phyloP scores from a whole-genome alignment of 1,140 invertebrate genomes.

The Drosophila subobscura region DNA sequence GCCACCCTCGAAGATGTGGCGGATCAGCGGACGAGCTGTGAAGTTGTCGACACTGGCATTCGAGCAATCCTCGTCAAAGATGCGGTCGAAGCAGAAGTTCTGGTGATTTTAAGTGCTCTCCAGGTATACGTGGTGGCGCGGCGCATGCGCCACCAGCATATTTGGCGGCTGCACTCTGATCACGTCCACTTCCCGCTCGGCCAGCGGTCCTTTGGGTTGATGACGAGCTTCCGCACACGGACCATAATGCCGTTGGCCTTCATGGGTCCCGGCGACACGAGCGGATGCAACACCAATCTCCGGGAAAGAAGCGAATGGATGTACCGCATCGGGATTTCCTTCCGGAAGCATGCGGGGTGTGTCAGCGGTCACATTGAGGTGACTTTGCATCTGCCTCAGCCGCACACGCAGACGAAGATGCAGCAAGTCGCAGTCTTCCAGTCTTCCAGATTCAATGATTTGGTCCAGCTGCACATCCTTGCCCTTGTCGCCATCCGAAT shows the following conservation, averaged over 20 bases:
- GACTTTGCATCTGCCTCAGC: too few relatives aligned
- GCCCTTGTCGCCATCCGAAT: too few relatives aligned
- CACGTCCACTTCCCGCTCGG: constrained; percentile 95
- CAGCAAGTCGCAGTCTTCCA: too few relatives aligned
- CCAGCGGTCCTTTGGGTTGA: constrained; percentile 95
- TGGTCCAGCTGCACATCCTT: too few relatives aligned
- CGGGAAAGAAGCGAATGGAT: too few relatives aligned
- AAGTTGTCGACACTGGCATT: constrained; percentile 88
- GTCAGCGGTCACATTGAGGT: too few relatives aligned
- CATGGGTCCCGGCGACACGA: too few relatives aligned
- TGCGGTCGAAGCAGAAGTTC: constrained; percentile 98
- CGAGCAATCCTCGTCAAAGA: constrained; percentile 84
- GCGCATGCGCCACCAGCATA: constrained; percentile 98
- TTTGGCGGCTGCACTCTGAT: constrained; percentile 97
- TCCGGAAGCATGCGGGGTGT: too few relatives aligned
- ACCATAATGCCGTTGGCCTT: constrained; percentile 96
- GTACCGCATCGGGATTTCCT: too few relatives aligned
- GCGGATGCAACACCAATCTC: too few relatives aligned
- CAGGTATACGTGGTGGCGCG: constrained; percentile 98
- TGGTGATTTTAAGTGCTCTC: constrained; percentile 99
- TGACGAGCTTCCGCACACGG: constrained; percentile 96
- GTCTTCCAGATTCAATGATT: too few relatives aligned
- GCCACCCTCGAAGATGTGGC: constrained; percentile 97
- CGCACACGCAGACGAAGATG: too few relatives aligned
- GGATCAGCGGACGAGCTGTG: constrained; percentile 87